Percentiles rank a stretch among this genome's conserved stretches.
Conservation (phyloP, 2,888 invertebrate species). For the Carpatolechia fugitivella region DNA sequence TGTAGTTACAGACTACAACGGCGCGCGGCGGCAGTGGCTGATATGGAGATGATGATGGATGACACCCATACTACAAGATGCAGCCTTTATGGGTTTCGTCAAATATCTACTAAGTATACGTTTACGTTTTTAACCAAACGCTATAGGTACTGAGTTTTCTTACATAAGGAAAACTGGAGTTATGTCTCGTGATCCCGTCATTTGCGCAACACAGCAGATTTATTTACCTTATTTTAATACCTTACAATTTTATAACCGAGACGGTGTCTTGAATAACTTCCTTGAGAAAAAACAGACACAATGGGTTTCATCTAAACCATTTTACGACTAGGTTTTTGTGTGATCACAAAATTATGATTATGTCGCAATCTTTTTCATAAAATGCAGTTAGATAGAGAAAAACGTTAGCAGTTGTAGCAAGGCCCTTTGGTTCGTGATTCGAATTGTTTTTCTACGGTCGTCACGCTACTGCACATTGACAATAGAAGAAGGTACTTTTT, state of each 20-base stretch:
- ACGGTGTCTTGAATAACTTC: neutral
- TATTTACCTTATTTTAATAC: too few relatives aligned
- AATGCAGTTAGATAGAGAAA: conserved; percentile 20
- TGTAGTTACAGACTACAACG: too few relatives aligned
- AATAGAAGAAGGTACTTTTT: conserved; percentile 24
- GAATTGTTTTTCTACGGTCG: conserved; percentile 22
- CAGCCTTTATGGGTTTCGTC: too few relatives aligned
- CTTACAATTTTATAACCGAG: neutral
- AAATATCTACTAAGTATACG: too few relatives aligned
- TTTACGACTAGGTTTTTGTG: neutral
- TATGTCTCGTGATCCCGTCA: too few relatives aligned
- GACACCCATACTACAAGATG: too few relatives aligned
- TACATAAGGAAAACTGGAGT: too few relatives aligned
- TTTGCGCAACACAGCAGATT: too few relatives aligned
- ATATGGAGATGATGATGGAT: too few relatives aligned
- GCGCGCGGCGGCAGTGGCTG: too few relatives aligned
- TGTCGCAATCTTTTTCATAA: conserved; percentile 21
- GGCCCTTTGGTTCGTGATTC: conserved; percentile 23
- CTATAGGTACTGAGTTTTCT: too few relatives aligned
- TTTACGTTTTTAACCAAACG: too few relatives aligned
- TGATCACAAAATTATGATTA: conserved; percentile 15
- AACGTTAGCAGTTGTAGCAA: conserved; percentile 26
- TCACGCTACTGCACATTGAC: conserved; percentile 26
- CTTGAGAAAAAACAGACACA: neutral
- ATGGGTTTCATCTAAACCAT: neutral